Percentiles rank a stretch among this genome's conserved stretches.
phyloP scores from a whole-genome alignment of 1,140 invertebrate species.

The Tetragnatha versicolor region DNA sequence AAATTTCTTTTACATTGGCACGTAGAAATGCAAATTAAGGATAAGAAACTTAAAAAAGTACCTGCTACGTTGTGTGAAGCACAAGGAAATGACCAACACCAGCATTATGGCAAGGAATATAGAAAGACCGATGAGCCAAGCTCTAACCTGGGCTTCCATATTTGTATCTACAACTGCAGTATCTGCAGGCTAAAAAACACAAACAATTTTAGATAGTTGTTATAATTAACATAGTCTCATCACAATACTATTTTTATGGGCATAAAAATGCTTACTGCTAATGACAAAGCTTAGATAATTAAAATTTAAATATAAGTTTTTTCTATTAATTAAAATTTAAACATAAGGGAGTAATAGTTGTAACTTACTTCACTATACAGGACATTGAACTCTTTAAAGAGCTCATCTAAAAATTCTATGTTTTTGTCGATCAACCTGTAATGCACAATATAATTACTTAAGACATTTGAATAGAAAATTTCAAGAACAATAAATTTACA shows the following conservation, averaged over 20 bases:
- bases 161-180: slow-evolving; percentile 35
- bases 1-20: too few relatives aligned
- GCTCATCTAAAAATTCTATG: slow-evolving; percentile 83
- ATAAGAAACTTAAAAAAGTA: too few relatives aligned
- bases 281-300: not conserved
- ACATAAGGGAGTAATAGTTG: not conserved
- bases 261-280: slow-evolving; percentile 1
- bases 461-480: not conserved
- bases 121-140: slow-evolving; percentile 82
- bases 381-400: slow-evolving; percentile 81
- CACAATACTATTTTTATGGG: not conserved
- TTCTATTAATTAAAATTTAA: too few relatives aligned
- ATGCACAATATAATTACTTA: not conserved
- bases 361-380: slow-evolving; percentile 64
- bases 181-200: slow-evolving; percentile 55
- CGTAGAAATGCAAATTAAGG: too few relatives aligned
- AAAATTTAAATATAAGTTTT: not conserved
- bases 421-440: slow-evolving; percentile 87
- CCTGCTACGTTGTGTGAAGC: slow-evolving; percentile 80
- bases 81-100: slow-evolving; percentile 78
- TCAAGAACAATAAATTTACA: not conserved
- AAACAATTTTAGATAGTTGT: too few relatives aligned
- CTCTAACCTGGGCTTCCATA: slow-evolving; percentile 65
- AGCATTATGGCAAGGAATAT: slow-evolving; percentile 80
- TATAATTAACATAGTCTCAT: too few relatives aligned